Percentiles rank a stretch among this genome's conserved stretches.
Conservation (phyloP, 2,113 vertebrate species). For the Eclectus roratus region DNA sequence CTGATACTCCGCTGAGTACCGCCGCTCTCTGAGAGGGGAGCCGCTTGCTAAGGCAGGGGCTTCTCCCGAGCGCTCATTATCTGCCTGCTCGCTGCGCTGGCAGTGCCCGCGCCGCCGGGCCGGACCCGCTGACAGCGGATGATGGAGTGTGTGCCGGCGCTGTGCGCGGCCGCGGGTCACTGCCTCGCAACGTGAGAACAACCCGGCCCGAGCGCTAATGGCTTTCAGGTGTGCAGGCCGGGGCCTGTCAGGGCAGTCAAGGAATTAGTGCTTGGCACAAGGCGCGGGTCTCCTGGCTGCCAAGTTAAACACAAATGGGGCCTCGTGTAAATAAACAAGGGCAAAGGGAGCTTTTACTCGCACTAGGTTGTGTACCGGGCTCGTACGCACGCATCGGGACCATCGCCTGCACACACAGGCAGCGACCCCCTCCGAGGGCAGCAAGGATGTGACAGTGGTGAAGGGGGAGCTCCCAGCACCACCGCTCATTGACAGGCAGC, state of each 20-base stretch:
- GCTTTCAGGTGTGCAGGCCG: constrained; percentile 69
- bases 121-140: constrained; percentile 40
- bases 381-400: fast-evolving
- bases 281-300: constrained; percentile 34
- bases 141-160: constrained; percentile 70
- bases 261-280: constrained; percentile 51
- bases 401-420: fast-evolving
- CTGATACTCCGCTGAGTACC: fast-evolving
- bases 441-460: fast-evolving
- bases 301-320: constrained; percentile 64
- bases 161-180: constrained; percentile 65
- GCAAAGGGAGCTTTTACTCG: constrained; percentile 15
- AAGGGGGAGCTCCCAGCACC: not conserved
- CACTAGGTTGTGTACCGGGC: not conserved
- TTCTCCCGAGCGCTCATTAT: not conserved
- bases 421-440: not conserved
- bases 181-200: constrained; percentile 73
- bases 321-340: constrained; percentile 38
- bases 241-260: constrained; percentile 42
- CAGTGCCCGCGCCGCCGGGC: not conserved
- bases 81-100: not conserved
- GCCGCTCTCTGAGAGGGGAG: not conserved
- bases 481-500: not conserved
- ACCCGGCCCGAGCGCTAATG: constrained; percentile 65
- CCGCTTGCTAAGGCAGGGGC: not conserved